Percentiles rank a stretch among this genome's conserved stretches.
Conservation (phyloP, 2,113 vertebrate genomes). For the Archocentrus centrarchus region DNA sequence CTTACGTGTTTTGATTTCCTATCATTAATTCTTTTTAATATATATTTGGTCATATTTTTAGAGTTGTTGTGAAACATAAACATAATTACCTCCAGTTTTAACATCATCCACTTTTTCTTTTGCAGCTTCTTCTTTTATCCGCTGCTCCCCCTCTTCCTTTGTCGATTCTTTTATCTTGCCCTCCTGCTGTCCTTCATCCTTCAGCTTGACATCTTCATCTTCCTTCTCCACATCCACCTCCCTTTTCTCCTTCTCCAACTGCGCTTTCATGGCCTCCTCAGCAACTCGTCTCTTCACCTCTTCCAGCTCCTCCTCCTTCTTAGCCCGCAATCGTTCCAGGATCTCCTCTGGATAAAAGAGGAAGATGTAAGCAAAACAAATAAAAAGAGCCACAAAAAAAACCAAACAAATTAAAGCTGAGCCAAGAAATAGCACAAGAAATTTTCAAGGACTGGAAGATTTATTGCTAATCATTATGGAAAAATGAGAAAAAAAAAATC, state of each 20-base stretch:
- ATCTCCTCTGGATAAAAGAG: conserved; percentile 85
- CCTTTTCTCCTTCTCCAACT: conserved; percentile 78
- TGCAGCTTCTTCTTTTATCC: conserved; percentile 53
- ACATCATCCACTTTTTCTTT: conserved; percentile 70
- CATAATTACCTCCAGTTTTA: conserved; percentile 62
- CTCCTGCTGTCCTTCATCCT: conserved; percentile 78
- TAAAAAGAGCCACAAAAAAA: not conserved
- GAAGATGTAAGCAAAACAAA: not conserved
- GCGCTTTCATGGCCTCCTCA: conserved; percentile 84
- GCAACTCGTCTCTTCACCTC: conserved; percentile 82
- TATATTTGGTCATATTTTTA: not conserved
- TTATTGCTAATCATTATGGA: not conserved
- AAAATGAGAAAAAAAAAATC: fast-evolving
- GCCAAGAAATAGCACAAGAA: not conserved
- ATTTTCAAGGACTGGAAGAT: not conserved
- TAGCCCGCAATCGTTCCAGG: conserved; percentile 86
- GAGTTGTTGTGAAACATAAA: not conserved
- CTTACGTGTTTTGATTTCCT: not conserved
- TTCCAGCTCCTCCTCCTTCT: conserved; percentile 87
- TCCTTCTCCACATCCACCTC: conserved; percentile 68
- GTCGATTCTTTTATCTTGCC: conserved; percentile 47
- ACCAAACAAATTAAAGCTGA: not conserved
- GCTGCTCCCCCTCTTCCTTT: conserved; percentile 68
- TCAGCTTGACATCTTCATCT: conserved; percentile 79
- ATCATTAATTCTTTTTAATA: not conserved